phyloP scores from a whole-genome alignment of 2,113 vertebrate species.

The Rhinichthys klamathensis region DNA sequence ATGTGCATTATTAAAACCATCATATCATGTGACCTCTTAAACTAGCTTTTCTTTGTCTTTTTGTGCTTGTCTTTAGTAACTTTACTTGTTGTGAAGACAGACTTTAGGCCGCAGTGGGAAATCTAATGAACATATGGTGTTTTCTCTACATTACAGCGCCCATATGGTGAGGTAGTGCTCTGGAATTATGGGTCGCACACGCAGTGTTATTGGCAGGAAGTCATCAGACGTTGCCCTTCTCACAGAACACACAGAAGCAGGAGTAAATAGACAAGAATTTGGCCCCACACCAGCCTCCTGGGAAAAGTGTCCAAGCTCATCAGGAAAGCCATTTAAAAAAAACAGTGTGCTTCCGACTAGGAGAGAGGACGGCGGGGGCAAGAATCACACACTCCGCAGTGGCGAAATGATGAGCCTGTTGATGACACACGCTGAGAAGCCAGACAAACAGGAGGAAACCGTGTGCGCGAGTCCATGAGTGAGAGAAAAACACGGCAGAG shows the following conservation, averaged over 20 bases:
- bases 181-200: constrained; percentile 48
- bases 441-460: constrained; percentile 7
- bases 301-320: constrained; percentile 47
- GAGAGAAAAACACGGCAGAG: constrained; percentile 30
- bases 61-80: constrained; percentile 34
- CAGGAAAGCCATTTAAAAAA: constrained; percentile 52
- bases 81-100: constrained; percentile 46
- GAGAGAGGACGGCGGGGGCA: neutral
- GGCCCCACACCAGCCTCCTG: constrained; percentile 28
- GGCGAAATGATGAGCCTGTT: neutral
- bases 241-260: constrained; percentile 9
- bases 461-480: neutral
- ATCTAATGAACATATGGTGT: constrained; percentile 57
- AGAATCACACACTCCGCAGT: constrained; percentile 28
- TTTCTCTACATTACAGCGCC: constrained; percentile 44
- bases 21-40: neutral
- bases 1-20: neutral
- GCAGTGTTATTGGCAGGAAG: constrained; percentile 41
- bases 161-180: constrained; percentile 41
- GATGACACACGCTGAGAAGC: constrained; percentile 31
- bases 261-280: constrained; percentile 30
- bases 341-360: constrained; percentile 39
- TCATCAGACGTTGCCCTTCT: constrained; percentile 25
- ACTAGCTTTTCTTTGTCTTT: neutral
- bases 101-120: constrained; percentile 14